Conservation (phyloP, 2,888 invertebrate genomes). For the Luperina testacea region DNA sequence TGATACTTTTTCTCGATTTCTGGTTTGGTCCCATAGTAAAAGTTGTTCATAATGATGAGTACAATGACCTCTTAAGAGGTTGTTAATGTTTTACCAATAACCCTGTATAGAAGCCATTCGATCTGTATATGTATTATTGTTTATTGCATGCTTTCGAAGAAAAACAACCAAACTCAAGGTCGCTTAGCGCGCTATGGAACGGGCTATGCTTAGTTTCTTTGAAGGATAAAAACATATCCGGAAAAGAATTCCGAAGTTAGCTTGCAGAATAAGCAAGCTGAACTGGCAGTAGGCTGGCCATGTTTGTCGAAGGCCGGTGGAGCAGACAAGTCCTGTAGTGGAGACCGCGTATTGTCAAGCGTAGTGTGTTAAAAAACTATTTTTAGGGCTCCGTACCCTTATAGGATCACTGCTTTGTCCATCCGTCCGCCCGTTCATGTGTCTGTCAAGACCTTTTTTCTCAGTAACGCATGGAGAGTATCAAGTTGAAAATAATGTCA, state of each 20-base stretch:
- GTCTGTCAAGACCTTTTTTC: too few species aligned
- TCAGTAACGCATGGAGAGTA: too few species aligned
- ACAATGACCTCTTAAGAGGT: too few species aligned
- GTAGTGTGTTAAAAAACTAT: too few species aligned
- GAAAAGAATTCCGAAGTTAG: neutral
- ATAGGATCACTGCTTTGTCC: too few species aligned
- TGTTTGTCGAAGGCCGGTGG: neutral
- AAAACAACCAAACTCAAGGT: neutral
- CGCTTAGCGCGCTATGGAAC: neutral
- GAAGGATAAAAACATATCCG: neutral
- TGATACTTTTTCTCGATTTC: too few species aligned
- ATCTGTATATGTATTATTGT: neutral
- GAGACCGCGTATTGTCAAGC: too few species aligned
- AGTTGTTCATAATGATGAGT: too few species aligned
- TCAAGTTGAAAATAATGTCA: neutral
- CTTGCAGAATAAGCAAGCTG: neutral
- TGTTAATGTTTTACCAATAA: too few species aligned
- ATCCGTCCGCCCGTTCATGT: too few species aligned
- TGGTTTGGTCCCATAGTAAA: too few species aligned
- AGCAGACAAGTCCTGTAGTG: neutral
- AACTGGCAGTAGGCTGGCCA: neutral
- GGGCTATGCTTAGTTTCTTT: neutral
- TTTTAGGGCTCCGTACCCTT: too few species aligned
- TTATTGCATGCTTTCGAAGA: neutral
- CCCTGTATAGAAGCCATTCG: neutral